Evolutionary conservation across 2,797 vertebrate species (phyloP).

Genomic region (Sebastolobus alascanus): DNA sequence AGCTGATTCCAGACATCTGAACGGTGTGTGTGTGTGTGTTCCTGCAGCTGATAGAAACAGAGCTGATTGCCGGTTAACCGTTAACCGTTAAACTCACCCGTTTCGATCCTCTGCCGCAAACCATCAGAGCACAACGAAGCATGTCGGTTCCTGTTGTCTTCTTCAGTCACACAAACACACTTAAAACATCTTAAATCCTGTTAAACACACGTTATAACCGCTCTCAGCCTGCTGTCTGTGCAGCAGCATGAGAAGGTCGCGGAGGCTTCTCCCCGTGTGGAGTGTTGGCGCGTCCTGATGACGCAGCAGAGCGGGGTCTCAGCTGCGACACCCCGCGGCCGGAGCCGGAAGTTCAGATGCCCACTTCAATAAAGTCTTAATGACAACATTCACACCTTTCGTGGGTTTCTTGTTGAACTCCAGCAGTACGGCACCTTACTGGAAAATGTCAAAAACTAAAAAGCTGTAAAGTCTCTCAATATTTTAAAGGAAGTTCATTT

Average conservation of each 20-base stretch:
- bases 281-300: slow-evolving; percentile 52
- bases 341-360: neutral
- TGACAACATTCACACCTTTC: neutral
- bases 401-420: too few species aligned
- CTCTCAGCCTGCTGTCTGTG: too few species aligned
- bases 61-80: neutral
- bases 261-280: neutral
- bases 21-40: too few species aligned
- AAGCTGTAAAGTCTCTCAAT: too few species aligned
- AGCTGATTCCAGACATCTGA: too few species aligned
- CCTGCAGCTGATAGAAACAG: too few species aligned
- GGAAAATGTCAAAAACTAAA: too few species aligned
- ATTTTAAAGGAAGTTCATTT: too few species aligned
- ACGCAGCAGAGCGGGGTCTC: neutral
- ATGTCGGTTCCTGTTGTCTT: slow-evolving; percentile 24
- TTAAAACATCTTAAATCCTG: neutral
- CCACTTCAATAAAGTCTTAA: neutral
- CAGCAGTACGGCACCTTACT: too few species aligned
- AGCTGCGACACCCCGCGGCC: neutral
- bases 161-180: too few species aligned
- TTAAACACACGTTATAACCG: neutral
- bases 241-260: slow-evolving; percentile 59
- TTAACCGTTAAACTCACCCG: slow-evolving; percentile 61
- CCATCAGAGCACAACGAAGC: slow-evolving; percentile 56
- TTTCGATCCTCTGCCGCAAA: slow-evolving; percentile 54